These are phyloP conservation scores for Vulpes ferrilata DNA, from an alignment of 2,113 vertebrate genomes.

Conservation along the genomic window DNA sequence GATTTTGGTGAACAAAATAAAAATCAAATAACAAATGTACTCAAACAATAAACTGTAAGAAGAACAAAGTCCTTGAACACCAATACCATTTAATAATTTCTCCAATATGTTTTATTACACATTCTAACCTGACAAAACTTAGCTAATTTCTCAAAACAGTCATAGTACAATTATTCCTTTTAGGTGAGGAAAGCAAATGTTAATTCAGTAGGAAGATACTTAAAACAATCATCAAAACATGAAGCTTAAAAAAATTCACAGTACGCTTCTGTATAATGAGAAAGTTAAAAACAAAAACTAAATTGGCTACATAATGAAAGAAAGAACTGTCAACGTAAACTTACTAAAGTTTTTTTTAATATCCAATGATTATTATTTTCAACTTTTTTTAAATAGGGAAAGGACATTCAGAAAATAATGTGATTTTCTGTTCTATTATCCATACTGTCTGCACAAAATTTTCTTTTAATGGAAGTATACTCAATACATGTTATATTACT, in stretches of 20 bases:
- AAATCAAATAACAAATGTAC: conserved; percentile 61
- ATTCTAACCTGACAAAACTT: conserved; percentile 54
- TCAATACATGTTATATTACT: neutral
- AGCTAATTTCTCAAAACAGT: conserved; percentile 46
- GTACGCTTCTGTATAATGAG: neutral
- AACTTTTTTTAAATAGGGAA: neutral
- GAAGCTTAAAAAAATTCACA: neutral
- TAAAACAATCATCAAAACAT: neutral
- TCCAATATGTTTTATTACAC: conserved; percentile 43
- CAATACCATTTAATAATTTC: conserved; percentile 35
- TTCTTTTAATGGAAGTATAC: neutral
- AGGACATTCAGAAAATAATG: neutral
- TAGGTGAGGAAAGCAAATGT: neutral
- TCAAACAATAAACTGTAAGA: neutral
- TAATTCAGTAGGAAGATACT: conserved; percentile 4
- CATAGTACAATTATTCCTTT: neutral
- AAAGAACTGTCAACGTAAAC: neutral
- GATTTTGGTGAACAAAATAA: conserved; percentile 44
- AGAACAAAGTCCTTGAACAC: neutral
- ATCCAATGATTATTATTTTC: conserved; percentile 17
- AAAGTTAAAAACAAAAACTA: conserved; percentile 37
- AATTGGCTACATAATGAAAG: conserved; percentile 13
- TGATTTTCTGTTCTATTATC: neutral
- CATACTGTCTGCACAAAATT: neutral
- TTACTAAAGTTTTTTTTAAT: neutral